A percentile compares a stretch with the other conserved stretches of the same genome.
phyloP scores from a whole-genome alignment of 2,797 vertebrate genomes.

The Threskiornis aethiopicus region DNA sequence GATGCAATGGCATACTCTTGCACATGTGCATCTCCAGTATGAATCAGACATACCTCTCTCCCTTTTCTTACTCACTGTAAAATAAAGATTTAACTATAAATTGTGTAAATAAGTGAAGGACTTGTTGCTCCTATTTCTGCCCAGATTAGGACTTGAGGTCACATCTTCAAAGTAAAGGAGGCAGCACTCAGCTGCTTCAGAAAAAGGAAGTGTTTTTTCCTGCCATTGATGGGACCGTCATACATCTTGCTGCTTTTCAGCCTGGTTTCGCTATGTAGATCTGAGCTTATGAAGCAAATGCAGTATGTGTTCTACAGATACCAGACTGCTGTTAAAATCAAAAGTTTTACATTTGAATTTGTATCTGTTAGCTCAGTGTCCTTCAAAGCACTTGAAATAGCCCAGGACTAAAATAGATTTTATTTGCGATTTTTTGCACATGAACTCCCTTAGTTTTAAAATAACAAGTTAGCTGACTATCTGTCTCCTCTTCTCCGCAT shows the following conservation, averaged over 20 bases:
- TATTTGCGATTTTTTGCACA: neutral
- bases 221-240: neutral
- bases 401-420: neutral
- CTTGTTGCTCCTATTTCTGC: neutral
- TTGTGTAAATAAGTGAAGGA: neutral
- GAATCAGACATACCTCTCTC: neutral
- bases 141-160: neutral
- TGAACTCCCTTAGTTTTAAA: neutral
- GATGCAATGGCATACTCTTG: neutral
- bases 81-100: neutral
- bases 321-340: neutral
- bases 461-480: neutral
- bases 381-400: neutral
- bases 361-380: neutral
- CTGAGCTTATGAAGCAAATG: neutral
- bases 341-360: neutral
- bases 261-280: neutral
- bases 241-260: neutral
- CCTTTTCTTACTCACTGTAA: neutral
- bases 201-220: slow-evolving; percentile 4
- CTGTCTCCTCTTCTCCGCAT: neutral
- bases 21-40: neutral
- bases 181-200: neutral
- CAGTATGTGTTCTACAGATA: neutral
- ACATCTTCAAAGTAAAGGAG: slow-evolving; percentile 2